These are phyloP conservation scores for Hirtodrosophila confusa DNA, from an alignment of 2,888 invertebrate species.

Conservation along the genomic window DNA sequence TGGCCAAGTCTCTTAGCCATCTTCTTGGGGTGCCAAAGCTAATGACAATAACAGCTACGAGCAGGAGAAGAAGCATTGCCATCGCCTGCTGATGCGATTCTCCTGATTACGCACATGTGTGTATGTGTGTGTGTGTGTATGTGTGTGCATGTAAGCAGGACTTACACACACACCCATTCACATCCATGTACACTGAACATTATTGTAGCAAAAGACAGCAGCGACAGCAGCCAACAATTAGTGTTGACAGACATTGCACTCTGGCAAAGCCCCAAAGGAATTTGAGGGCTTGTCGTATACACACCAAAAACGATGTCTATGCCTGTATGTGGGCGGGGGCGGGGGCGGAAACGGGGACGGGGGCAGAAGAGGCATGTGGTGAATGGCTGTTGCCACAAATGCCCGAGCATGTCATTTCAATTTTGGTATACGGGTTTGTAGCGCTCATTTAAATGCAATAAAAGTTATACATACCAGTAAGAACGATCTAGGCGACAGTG, in stretches of 20 bases:
- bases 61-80: slow-evolving; percentile 23
- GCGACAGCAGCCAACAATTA: slow-evolving; percentile 72
- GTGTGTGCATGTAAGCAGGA: slow-evolving; percentile 42
- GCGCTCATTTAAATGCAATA: slow-evolving; percentile 23
- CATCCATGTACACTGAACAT: slow-evolving; percentile 46
- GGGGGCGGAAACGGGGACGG: not conserved
- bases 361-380: slow-evolving; percentile 5
- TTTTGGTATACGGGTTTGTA: slow-evolving; percentile 11
- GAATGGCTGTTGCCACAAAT: slow-evolving; percentile 32
- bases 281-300: slow-evolving; percentile 59
- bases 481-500: slow-evolving; percentile 4
- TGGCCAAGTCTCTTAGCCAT: slow-evolving; percentile 11
- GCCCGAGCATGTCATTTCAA: slow-evolving; percentile 40
- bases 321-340: not conserved
- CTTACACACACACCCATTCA: slow-evolving; percentile 34
- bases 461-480: slow-evolving; percentile 20
- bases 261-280: slow-evolving; percentile 66
- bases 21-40: slow-evolving; percentile 42
- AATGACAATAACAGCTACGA: slow-evolving; percentile 56
- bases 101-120: slow-evolving; percentile 41
- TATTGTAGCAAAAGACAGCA: slow-evolving; percentile 69
- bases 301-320: slow-evolving; percentile 26
- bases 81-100: slow-evolving; percentile 40
- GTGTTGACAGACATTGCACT: slow-evolving; percentile 77
- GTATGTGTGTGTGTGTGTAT: slow-evolving; percentile 7